These are phyloP conservation scores for Papilio elwesi DNA, from an alignment of 2,888 invertebrate species.

Conservation along the genomic window DNA sequence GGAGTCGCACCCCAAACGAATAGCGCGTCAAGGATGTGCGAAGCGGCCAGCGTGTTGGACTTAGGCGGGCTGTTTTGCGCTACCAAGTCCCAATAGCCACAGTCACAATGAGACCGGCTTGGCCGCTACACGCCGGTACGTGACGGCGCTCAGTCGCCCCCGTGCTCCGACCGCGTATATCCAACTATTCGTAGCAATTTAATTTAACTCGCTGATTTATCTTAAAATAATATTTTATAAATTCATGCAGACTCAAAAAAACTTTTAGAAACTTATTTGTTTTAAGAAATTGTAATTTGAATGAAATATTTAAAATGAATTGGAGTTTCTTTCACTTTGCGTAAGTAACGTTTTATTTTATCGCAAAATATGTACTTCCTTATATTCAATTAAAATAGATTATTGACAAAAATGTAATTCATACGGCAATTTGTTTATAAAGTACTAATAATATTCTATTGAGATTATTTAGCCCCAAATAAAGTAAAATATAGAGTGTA, in stretches of 20 bases:
- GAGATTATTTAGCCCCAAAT: no score
- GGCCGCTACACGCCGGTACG: conserved; percentile 59
- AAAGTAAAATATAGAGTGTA: no score
- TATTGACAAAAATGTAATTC: no score
- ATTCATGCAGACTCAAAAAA: conserved; percentile 1
- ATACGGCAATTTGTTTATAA: no score
- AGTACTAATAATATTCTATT: no score
- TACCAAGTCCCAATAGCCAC: conserved; percentile 38
- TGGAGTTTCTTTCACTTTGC: conserved; percentile 19
- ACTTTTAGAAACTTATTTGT: not conserved
- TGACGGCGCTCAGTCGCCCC: conserved; percentile 45
- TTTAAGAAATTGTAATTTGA: conserved; percentile 1
- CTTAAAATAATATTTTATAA: not conserved
- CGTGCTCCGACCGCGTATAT: conserved; percentile 56
- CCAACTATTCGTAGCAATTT: conserved; percentile 53
- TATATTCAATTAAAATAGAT: no score
- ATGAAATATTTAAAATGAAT: conserved; percentile 18
- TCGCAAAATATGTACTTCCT: not conserved
- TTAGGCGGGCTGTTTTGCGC: conserved; percentile 6
- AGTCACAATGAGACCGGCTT: conserved; percentile 66
- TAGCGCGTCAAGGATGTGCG: not conserved
- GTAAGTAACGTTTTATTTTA: conserved; percentile 11
- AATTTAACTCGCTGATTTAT: conserved; percentile 27
- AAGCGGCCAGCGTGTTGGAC: conserved; percentile 16
- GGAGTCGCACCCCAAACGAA: conserved; percentile 27